Base-by-base conservation (phyloP, 1,140 invertebrate genomes). In the Antheraea mylitta region DNA sequence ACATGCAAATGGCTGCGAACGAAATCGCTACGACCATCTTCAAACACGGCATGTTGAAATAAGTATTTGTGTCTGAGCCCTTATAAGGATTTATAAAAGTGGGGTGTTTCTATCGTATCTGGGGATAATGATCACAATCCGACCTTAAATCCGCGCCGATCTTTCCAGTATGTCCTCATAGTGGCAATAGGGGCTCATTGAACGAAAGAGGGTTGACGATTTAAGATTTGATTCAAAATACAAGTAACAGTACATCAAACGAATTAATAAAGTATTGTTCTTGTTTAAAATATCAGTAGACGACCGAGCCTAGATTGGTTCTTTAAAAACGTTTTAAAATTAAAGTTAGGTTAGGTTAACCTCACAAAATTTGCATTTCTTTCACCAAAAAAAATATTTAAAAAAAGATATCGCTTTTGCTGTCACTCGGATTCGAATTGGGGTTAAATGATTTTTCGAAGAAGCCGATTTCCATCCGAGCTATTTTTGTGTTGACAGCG, bases 121-220 rank as follows among this genome's bases (percentile, higher is more conserved):
- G 75, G 68, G 78, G 80, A 81, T 83, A 83, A 83, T 81, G 79
- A 83, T 81, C 75, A 73, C 74, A 81, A 81, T 83, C 77, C 81
- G 72, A 75, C 71, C 76, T 61, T 70, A 79, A 73, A 78, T 76
- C 78, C 75, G 64, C 66, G 69, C 59, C 72, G 71, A 80, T 76
- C 73, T 72, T 64, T 45, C n/a, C 61, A 69, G 58, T 73, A 67
- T 68, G 64, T 75, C 67, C 72, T 75, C 64, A 22, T 76, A 70
- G 63, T 68, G 38, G 38, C 53, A 48, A 67, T 63, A 70, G 60
- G 60, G 63, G 19, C 60, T 65, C 18, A 45, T 18, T 18, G n/a
- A 13, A 66, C 53, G 38, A 64, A 16, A 19, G 37, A 59, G 48
- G 65, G 53, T 58, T 22, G 22, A 59, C 65, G 22, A 37, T 37